Conservation (phyloP, 64 coral and sea anemone genomes). For the Porites lutea region DNA sequence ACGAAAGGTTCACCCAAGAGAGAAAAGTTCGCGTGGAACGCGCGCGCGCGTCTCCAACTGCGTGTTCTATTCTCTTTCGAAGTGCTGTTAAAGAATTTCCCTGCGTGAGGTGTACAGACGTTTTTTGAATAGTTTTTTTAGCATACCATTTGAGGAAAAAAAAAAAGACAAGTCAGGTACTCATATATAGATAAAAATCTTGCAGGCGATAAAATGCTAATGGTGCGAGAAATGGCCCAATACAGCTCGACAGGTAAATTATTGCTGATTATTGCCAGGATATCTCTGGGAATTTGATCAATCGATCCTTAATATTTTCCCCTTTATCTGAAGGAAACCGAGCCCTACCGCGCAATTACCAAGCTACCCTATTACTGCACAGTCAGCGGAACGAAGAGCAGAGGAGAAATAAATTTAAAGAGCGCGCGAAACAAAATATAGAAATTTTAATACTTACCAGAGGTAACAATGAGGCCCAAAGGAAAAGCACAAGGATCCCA, state of each 20-base stretch:
- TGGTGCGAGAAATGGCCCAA: neutral
- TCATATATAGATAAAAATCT: slow-evolving; percentile 30
- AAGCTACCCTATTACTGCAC: neutral
- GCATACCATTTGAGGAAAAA: neutral
- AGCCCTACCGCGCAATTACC: neutral
- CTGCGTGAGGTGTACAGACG: slow-evolving; percentile 24
- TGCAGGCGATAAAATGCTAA: neutral
- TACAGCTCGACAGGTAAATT: neutral
- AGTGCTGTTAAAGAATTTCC: slow-evolving; percentile 25
- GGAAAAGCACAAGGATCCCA: slow-evolving; percentile 19
- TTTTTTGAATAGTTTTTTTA: neutral
- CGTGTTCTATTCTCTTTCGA: neutral
- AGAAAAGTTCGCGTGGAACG: neutral
- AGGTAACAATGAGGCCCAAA: slow-evolving; percentile 28
- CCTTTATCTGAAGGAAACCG: neutral
- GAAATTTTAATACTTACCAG: slow-evolving; percentile 5
- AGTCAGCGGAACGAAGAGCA: neutral
- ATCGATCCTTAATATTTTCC: neutral
- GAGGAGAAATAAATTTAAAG: too few relatives aligned
- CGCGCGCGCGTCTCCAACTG: slow-evolving; percentile 22
- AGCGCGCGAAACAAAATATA: neutral
- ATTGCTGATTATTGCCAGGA: neutral
- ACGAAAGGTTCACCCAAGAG: slow-evolving; percentile 24
- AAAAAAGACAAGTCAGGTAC: neutral
- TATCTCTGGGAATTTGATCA: neutral